These are phyloP conservation scores for Muschampia staudingeri DNA, from an alignment of 2,888 invertebrate species.

Conservation along the genomic window DNA sequence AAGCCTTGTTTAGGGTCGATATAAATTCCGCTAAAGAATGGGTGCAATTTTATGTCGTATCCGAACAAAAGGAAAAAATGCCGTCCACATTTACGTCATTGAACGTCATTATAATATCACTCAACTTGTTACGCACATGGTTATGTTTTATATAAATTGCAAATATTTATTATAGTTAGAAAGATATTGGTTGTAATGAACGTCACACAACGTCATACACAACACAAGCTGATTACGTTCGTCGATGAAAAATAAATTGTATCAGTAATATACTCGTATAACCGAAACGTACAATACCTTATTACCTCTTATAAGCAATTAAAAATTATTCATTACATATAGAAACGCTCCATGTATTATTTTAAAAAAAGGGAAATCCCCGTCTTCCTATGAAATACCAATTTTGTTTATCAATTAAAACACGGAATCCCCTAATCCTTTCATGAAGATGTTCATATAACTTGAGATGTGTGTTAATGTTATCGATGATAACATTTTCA, in stretches of 20 bases:
- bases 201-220: not conserved
- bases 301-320: not conserved
- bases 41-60: no score
- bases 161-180: not conserved
- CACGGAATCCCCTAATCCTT: not conserved
- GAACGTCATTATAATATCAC: not conserved
- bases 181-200: not conserved
- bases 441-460: not conserved
- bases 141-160: not conserved
- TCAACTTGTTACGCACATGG: not conserved
- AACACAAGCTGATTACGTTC: conserved; percentile 12
- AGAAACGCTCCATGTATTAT: not conserved
- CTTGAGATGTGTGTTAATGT: not conserved
- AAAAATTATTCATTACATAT: not conserved
- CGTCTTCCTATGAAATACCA: not conserved
- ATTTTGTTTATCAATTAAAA: not conserved
- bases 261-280: not conserved
- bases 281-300: conserved; percentile 1
- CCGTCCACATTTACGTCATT: not conserved
- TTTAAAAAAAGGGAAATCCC: not conserved
- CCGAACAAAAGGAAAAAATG: no score
- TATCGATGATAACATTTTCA: conserved; percentile 34
- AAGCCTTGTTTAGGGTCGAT: no score
- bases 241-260: not conserved
- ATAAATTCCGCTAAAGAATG: not conserved